Percentiles rank a stretch among this genome's conserved stretches.
Evolutionary conservation across 2,113 vertebrate species (phyloP).

Genomic region (Aptenodytes patagonicus): DNA sequence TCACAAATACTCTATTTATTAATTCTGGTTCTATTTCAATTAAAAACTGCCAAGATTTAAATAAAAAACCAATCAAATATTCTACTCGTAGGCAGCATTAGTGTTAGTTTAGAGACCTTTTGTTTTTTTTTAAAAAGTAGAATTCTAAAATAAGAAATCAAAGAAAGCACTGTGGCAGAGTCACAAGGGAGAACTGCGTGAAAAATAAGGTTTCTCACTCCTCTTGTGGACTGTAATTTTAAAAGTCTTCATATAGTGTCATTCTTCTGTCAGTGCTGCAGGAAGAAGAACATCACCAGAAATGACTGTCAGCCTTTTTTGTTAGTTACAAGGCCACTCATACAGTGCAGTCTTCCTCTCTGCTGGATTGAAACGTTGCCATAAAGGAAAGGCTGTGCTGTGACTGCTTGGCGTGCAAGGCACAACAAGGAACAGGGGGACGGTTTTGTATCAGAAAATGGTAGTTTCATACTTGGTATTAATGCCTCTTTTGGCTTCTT

Average conservation of each 20-base stretch:
- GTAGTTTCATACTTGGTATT: constrained; percentile 99
- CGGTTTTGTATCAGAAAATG: constrained; percentile 96
- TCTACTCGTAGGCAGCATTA: constrained; percentile 71
- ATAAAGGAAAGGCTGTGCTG: constrained; percentile 85
- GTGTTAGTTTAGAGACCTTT: constrained; percentile 62
- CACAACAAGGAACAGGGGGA: constrained; percentile 90
- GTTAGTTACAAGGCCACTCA: constrained; percentile 85
- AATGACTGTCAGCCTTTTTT: constrained; percentile 85
- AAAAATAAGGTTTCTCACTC: constrained; percentile 67
- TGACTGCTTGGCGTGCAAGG: constrained; percentile 85
- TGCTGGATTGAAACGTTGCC: constrained; percentile 80
- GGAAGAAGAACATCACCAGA: constrained; percentile 81
- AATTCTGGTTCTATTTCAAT: constrained; percentile 64
- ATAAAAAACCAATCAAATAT: constrained; percentile 63
- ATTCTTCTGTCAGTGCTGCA: constrained; percentile 80
- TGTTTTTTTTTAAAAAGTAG: constrained; percentile 57
- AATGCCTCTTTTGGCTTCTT: constrained; percentile 98
- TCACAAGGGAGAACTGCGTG: constrained; percentile 67
- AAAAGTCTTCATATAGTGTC: constrained; percentile 79
- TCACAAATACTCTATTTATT: constrained; percentile 66
- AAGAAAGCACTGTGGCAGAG: constrained; percentile 76
- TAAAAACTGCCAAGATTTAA: constrained; percentile 69
- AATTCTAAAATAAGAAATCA: constrained; percentile 72
- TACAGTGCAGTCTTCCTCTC: constrained; percentile 82
- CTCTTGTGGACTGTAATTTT: constrained; percentile 78